Base-by-base conservation (phyloP, 2,888 invertebrate species). In the Xestobium rufovillosum region DNA sequence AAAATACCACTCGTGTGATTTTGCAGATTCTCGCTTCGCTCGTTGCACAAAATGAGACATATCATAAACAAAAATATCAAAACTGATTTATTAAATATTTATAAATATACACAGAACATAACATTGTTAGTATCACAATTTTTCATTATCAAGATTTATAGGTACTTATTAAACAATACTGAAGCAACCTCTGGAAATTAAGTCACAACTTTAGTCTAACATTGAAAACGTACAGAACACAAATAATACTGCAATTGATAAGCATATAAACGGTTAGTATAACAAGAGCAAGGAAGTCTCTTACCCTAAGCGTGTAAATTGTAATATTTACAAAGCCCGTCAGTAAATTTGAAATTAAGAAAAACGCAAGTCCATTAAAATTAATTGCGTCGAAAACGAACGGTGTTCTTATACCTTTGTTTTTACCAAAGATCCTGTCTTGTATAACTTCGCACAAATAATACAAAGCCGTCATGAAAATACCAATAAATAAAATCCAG, bases 281-380 rank as follows among this genome's bases (percentile, higher is more conserved):
- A 0, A 69, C 2, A 47, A 80, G 60, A 52, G 74, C 70, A 17
- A 51, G 23, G 9, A 38, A 10, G 32, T 31, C 13, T n/a, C 29
- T 36, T 3, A 76, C 60, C 2, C 71, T 59, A 34, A 75, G 61
- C 3, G 92, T 86, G 43, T 72, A 68, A 9, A 84, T 63, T 8
- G 68, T 63, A 56, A 89, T 68, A 67, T 95, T 95, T 3, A 91
- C 70, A 2, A 76, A 55, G 6, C 95, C 95, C 1, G 95, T 96
- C 10, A 85, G 57, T 16, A 94, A 47, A 69, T 96, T 96, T 1
- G 83, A 78, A 9, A 83, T 45, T 34, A 96, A 66, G 61, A 96
- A 96, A 61, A 83, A 87, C n/a, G 75, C 57, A 16, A 95, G 66
- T 1, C 87, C 89, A 67, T 89, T 90, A 44, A 73, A 77, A 65